A percentile compares a stretch with the other conserved stretches of the same genome.
phyloP scores from a whole-genome alignment of 2,888 invertebrate species.

The Cabera pusaria region DNA sequence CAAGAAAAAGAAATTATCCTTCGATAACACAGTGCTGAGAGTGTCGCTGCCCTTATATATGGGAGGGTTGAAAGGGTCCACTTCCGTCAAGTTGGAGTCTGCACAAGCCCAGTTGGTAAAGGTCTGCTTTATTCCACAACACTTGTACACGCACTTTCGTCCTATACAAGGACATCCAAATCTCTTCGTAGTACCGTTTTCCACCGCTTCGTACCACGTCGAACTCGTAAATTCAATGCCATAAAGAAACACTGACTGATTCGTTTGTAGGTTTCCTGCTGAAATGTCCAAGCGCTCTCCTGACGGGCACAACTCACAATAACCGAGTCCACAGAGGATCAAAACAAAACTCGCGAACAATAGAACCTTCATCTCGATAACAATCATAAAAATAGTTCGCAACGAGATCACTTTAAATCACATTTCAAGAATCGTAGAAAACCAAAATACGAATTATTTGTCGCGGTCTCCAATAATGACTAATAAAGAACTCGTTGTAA shows the following conservation, averaged over 20 bases:
- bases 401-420: constrained; percentile 21
- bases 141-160: constrained; percentile 64
- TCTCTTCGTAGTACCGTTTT: constrained; percentile 37
- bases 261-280: constrained; percentile 43
- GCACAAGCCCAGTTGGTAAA: constrained; percentile 47
- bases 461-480: constrained; percentile 32
- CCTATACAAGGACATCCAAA: constrained; percentile 69
- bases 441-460: constrained; percentile 22
- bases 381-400: constrained; percentile 12
- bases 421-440: constrained; percentile 19
- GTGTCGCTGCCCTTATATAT: constrained; percentile 52
- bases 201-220: constrained; percentile 55
- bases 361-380: constrained; percentile 41
- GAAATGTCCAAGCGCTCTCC: constrained; percentile 65
- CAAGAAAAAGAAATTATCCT: constrained; percentile 62
- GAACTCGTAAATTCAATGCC: constrained; percentile 54
- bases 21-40: constrained; percentile 42
- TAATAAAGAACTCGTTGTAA: constrained; percentile 40
- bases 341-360: constrained; percentile 39
- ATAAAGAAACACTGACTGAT: constrained; percentile 55
- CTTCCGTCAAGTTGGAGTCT: constrained; percentile 40
- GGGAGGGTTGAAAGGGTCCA: constrained; percentile 61
- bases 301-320: constrained; percentile 50
- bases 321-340: constrained; percentile 30
- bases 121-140: constrained; percentile 51